Base-by-base conservation (phyloP, 2,888 invertebrate genomes). In the Argyresthia albistria region DNA sequence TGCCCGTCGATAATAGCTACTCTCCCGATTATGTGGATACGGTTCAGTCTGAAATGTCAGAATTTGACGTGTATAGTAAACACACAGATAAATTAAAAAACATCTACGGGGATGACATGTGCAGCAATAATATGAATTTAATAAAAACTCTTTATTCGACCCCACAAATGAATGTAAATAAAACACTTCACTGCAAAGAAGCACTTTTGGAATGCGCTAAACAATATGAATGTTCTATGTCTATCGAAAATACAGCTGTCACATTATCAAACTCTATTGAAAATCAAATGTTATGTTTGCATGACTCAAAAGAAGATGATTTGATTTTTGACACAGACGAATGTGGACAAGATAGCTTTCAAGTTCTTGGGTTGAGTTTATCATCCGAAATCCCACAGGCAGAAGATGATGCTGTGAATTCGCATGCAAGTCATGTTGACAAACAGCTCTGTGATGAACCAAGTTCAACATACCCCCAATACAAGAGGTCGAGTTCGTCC, bases 131-230 rank as follows among this genome's bases (percentile, higher is more conserved):
- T 56, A 72, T 73, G 55, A 64, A 76, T 60, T 67, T 80, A 49
- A 70, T 79, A 37, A 76, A 84, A 59, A 76, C 76, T 12, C 67
- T 82, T 54, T 80, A 76, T 56, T 71, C 69, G 59, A 80, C 79
- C 50, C 76, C 82, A 52, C 77, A 82, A 67, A 80, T 76, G 72
- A 62, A 80, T 62, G 75, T 82, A 16, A 77, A 76, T 61, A 76
- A 73, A 69, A 75, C 74, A 35, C 67, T 82, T 25, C 57, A 64
- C 37, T 57, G 59, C 53, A 64, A 60, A 54, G 69, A 68, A 60
- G 57, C 58, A 59, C 62, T 51, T 54, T 51, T 50, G 10, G 51
- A 43, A 47, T 35, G 11, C 35, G 35, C 35, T 36, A 36, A 42
- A 15, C 9, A 39, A 39, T 43, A 35, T 12, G 43, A 48, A 11